Evolutionary conservation across 2,113 vertebrate genomes (phyloP), one percentile per base, ranked within the genome.

Genomic region (Aphelocoma coerulescens): DNA sequence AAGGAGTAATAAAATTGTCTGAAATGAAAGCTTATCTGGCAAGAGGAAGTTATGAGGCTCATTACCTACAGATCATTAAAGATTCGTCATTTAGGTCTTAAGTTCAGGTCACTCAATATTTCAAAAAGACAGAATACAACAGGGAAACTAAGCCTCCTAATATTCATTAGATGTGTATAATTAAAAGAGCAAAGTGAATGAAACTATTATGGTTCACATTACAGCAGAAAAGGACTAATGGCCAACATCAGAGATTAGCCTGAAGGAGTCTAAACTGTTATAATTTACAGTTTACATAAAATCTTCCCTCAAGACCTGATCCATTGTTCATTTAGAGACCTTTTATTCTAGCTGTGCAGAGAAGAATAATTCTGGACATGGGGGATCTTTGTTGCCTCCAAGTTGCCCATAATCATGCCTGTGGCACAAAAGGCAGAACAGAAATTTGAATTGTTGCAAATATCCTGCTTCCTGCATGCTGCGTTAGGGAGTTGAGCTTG

Each of bases 171-270:
- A 75, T 72, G 35, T 37, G 33, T 95, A 75, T 93, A 95, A 96
- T 96, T 95, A 86, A 81, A 91, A 92, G 39, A 67, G 22, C n/a
- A 85, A 95, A 94, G 73, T 75, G 76, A 95, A 85, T 84, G 33
- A 72, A 89, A 92, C 76, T 68, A 72, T 95, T 92, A 92, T 49
- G 24, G 33, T 41, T 85, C 61, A 26, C 57, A 91, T 84, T 95
- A 89, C 24, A 77, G 48, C 22, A 75, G 13, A 80, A 69, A 78
- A 87, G 49, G 48, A 77, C 55, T 93, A 92, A 96, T 77, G 63
- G 30, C 28, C 27, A 83, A 63, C 85, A 94, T 75, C 58, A 66
- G 78, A 85, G 59, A 62, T 89, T 51, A 93, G 71, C 72, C 49
- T 58, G 59, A 90, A 89, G 55, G 67, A 87, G 28, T 71, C 63